Evolutionary conservation across 2,113 vertebrate species (phyloP).

Genomic region (Oenanthe oenanthe): DNA sequence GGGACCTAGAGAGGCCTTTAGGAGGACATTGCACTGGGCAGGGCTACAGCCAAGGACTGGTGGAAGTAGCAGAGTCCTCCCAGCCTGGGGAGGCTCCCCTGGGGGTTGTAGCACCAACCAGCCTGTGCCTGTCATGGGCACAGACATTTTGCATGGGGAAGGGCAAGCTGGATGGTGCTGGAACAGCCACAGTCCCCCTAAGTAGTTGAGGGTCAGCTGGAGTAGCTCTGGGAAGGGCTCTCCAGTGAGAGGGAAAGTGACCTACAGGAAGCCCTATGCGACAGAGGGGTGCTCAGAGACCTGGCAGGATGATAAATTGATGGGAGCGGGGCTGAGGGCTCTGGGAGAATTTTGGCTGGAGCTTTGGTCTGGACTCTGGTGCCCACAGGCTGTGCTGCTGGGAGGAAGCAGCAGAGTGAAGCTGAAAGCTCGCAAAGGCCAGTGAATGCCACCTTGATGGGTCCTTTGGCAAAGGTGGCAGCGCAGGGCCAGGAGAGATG

Average conservation of each 20-base stretch:
- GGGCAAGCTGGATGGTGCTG: neutral
- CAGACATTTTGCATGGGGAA: fast-evolving
- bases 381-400: fast-evolving
- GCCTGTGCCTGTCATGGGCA: neutral
- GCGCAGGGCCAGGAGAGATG: neutral
- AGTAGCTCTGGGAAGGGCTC: neutral
- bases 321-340: neutral
- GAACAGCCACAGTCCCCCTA: fast-evolving
- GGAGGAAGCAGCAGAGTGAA: neutral
- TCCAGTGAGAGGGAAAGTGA: fast-evolving
- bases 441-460: fast-evolving
- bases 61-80: neutral
- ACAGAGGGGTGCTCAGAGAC: neutral
- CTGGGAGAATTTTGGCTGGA: neutral
- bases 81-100: neutral
- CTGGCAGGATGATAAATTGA: neutral
- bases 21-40: neutral
- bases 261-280: fast-evolving
- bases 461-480: fast-evolving
- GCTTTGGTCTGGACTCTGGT: neutral
- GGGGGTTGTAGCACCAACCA: neutral
- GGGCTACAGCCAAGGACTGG: neutral
- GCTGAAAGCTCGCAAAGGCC: neutral
- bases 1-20: neutral
- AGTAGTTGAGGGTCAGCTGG: fast-evolving